A percentile compares a stretch with the other conserved stretches of the same genome.
These are phyloP conservation scores for Troides oblongomaculatus DNA, from an alignment of 2,888 invertebrate species.

Conservation along the genomic window DNA sequence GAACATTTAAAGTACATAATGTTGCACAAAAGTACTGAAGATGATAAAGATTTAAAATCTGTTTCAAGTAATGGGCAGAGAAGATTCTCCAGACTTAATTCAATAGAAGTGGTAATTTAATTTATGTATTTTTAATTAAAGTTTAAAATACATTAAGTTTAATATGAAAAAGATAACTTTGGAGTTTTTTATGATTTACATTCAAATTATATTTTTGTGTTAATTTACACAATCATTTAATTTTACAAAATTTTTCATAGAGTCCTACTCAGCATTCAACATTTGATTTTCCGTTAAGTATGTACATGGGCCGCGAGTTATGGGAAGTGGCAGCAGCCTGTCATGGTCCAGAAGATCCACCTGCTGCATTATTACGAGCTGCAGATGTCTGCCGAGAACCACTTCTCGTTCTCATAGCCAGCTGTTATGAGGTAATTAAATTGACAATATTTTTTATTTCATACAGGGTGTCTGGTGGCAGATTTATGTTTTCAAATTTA, in stretches of 20 bases:
- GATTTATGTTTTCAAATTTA: no score
- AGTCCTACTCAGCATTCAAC: constrained; percentile 53
- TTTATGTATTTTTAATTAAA: no score
- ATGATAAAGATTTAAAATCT: constrained; percentile 67
- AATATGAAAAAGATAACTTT: background rate
- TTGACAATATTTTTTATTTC: background rate
- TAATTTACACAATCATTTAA: background rate
- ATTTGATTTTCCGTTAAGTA: constrained; percentile 68
- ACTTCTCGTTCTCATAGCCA: constrained; percentile 82
- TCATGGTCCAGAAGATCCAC: constrained; percentile 85
- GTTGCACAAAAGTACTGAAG: constrained; percentile 63
- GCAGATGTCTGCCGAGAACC: constrained; percentile 80
- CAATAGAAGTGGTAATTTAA: constrained; percentile 65
- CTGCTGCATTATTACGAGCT: constrained; percentile 81
- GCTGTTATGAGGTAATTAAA: constrained; percentile 82
- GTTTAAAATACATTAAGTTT: no score
- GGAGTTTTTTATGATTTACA: background rate
- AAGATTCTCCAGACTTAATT: constrained; percentile 60
- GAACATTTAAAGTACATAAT: constrained; percentile 82
- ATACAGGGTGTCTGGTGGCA: no score
- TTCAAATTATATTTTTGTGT: background rate
- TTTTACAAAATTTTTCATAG: constrained; percentile 30
- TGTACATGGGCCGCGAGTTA: constrained; percentile 67
- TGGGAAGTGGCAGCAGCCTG: constrained; percentile 83
- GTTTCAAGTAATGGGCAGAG: constrained; percentile 59